Percentiles rank a stretch among this genome's conserved stretches.
phyloP scores from a whole-genome alignment of 1,140 invertebrate species.

The Drosophila obscura region DNA sequence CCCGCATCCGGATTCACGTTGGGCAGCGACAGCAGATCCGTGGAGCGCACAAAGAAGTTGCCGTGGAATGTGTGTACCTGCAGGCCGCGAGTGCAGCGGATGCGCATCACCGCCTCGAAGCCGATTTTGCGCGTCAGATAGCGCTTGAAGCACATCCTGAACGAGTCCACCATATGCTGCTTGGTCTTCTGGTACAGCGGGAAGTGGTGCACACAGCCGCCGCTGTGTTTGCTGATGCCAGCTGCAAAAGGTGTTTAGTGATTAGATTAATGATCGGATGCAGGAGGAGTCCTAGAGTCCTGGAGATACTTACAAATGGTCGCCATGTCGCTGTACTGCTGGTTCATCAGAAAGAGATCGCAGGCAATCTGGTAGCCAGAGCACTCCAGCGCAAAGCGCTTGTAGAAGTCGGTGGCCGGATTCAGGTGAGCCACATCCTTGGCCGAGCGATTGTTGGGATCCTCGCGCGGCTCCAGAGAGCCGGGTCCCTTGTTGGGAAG shows the following conservation, averaged over 20 bases:
- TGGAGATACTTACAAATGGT: conserved; percentile 90
- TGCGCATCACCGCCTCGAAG: conserved; percentile 99
- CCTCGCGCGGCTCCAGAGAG: conserved; percentile 92
- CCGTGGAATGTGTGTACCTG: conserved; percentile 99
- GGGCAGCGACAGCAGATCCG: conserved; percentile 97
- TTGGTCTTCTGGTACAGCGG: conserved; percentile 93
- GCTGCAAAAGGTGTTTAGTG: conserved; percentile 84
- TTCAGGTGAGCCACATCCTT: conserved; percentile 94
- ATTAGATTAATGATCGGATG: not conserved
- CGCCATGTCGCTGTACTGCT: conserved; percentile 96
- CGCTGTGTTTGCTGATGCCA: conserved; percentile 97
- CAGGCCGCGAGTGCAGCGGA: conserved; percentile 96
- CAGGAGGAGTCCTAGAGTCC: too few species aligned
- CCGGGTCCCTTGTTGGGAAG: conserved; percentile 96
- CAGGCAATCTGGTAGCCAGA: conserved; percentile 98
- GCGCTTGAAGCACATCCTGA: conserved; percentile 91
- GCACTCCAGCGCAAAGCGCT: conserved; percentile 97
- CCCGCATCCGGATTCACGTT: conserved; percentile 99
- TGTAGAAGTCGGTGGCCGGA: conserved; percentile 99
- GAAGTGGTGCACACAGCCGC: conserved; percentile 96
- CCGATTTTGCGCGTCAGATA: conserved; percentile 99
- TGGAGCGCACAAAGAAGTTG: conserved; percentile 99
- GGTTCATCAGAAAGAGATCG: conserved; percentile 97
- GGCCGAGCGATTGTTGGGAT: conserved; percentile 91
- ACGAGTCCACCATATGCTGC: conserved; percentile 88